Evolutionary conservation across 2,888 invertebrate species (phyloP), one percentile per base, ranked within the genome.

Genomic region (Drosophila antonietae): DNA sequence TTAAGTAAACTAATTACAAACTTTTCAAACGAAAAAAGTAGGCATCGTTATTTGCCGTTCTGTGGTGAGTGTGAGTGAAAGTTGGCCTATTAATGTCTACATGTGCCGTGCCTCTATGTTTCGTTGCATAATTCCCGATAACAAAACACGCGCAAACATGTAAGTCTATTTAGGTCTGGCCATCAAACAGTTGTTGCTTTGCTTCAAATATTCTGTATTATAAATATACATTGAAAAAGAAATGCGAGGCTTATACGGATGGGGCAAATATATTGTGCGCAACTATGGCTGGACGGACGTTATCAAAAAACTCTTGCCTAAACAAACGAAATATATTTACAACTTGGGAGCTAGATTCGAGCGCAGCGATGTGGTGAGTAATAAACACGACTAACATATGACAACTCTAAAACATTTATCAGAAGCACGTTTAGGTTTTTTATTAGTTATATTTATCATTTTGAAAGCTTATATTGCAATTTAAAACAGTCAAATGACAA

Each of bases 311-410:
- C 33, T 86, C 9, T 41, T 84, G 23, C 79, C 82, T 12, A 71
- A 57, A 8, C 70, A 61, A 5, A 65, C 44, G 3, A 67, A 85
- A 33, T 81, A 80, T 73, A 68, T 91, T 43, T 91, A 90, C 62
- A 91, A 91, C 47, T 78, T 90, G 41, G 87, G 86, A 10, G 75
- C 70, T 31, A 71, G 60, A 31, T 86, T 88, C 7, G 87, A 86
- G 39, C 39, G 72, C 3, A 49, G 41, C n/a, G 76, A 82, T 58
- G 69, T 84, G 76, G 88, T 88, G 47, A 80, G 76, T 78, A 49
- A 33, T 8, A 20, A 8, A 18, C 6, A 10, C 9, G 23, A 8
- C n/a, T 46, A 10, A 10, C 35, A 56, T 12, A 14, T 43, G 14
- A 8, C 15, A 39, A 18, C 20, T 37, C n/a, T 31, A 9, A 35